Percentiles rank a stretch among this genome's conserved stretches.
phyloP scores from a whole-genome alignment of 2,888 invertebrate species.

The Andrena bucephala region DNA sequence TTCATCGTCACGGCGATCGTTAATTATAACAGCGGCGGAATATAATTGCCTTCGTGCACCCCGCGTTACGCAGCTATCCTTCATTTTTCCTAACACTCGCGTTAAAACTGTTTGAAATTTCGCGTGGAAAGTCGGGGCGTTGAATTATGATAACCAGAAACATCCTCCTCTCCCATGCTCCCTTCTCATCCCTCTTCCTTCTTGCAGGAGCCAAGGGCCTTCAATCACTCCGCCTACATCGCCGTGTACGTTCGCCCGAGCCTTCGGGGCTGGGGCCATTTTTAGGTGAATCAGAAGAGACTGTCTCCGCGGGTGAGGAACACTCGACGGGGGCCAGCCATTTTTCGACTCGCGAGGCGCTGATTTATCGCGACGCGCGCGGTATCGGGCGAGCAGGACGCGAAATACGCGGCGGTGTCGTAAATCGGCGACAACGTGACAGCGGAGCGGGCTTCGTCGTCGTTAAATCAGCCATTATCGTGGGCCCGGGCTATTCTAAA shows the following conservation, averaged over 20 bases:
- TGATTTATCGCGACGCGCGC: constrained; percentile 25
- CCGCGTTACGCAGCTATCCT: not conserved
- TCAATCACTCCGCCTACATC: too few relatives aligned
- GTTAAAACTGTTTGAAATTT: constrained; percentile 40
- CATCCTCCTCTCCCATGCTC: not conserved
- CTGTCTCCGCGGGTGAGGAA: not conserved
- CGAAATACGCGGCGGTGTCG: constrained; percentile 27
- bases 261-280: not conserved
- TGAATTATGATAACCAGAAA: not conserved
- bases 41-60: constrained; percentile 38
- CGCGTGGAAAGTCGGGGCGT: not conserved
- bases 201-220: too few relatives aligned
- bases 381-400: constrained; percentile 15
- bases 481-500: constrained; percentile 23
- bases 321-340: not conserved
- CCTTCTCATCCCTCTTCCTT: not conserved
- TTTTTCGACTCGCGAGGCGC: not conserved
- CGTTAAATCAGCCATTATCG: constrained; percentile 50
- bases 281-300: not conserved
- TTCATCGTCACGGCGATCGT: constrained; percentile 34
- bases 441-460: constrained; percentile 23
- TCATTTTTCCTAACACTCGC: constrained; percentile 12
- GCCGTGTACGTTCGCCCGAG: too few relatives aligned
- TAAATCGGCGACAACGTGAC: constrained; percentile 35
- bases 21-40: constrained; percentile 35